Evolutionary conservation across 2,797 vertebrate genomes (phyloP).

Genomic region (Neopelma chrysocephalum): DNA sequence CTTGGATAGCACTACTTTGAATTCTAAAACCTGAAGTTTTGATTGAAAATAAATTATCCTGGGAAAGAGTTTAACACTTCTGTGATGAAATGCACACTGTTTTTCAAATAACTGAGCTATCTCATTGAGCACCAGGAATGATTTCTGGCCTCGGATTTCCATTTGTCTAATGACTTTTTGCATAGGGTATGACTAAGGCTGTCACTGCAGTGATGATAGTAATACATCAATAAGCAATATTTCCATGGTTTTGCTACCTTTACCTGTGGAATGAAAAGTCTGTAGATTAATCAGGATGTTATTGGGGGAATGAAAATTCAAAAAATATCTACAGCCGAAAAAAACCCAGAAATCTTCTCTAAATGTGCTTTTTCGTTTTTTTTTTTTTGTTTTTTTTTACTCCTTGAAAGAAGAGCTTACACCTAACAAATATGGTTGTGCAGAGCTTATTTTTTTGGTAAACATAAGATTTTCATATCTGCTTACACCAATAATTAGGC

Average conservation of each 20-base stretch:
- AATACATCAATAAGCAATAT: slow-evolving; percentile 71
- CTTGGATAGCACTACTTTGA: not conserved
- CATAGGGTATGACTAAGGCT: slow-evolving; percentile 64
- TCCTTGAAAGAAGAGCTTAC: not conserved
- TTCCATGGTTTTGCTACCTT: slow-evolving; percentile 28
- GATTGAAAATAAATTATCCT: slow-evolving; percentile 60
- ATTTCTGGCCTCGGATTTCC: slow-evolving; percentile 64
- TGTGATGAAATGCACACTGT: slow-evolving; percentile 45
- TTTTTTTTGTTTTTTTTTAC: not conserved
- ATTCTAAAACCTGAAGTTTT: not conserved
- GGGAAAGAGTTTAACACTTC: slow-evolving; percentile 28
- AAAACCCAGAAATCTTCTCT: not conserved
- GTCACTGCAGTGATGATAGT: slow-evolving; percentile 52
- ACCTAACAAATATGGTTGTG: not conserved
- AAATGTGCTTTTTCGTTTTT: not conserved
- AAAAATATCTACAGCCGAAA: not conserved
- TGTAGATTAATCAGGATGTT: not conserved
- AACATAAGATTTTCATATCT: not conserved
- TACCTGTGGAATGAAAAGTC: slow-evolving; percentile 40
- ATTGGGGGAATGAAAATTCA: slow-evolving; percentile 14
- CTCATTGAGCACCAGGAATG: slow-evolving; percentile 45
- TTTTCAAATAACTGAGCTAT: slow-evolving; percentile 67
- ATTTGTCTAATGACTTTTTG: slow-evolving; percentile 72
- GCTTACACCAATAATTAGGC: not conserved
- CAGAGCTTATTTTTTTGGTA: not conserved